Base-by-base conservation (phyloP, 2,888 invertebrate genomes). In the Hemicrepidius hirtus region DNA sequence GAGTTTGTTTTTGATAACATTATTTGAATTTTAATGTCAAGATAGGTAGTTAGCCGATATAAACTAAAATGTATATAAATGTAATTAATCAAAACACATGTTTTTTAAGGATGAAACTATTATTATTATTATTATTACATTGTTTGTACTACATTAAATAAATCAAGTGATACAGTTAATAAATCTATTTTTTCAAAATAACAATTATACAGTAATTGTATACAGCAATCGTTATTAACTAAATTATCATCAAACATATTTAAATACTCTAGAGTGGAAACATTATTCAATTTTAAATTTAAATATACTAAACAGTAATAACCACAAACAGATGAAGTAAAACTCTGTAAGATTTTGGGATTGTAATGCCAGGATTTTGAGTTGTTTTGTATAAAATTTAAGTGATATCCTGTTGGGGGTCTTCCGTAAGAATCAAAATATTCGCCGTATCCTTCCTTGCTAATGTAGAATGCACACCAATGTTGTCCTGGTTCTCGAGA, bases 341-440 rank as follows among this genome's bases (percentile, higher is more conserved):
- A 50, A 20, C 50, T 46, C 20, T 65, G 50, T 6, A 53, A 13
- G 7, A 37, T 10, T 13, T 35, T 37, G n/a, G 9, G n/a, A 40
- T 55, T 66, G 16, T 59, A 67, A 3, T 3, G 1, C 24, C 24
- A 67, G 0, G 0, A 1, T 4, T 16, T 32, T 1, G 18, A 57
- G 32, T 59, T 57, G 7, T 46, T 37, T 35, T 24, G 2, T 12
- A 67, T 18, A 67, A 57, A 67, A 24, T 46, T 57, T 21, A 67
- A 67, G 16, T 67, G 67, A 46, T 1, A 10, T 18, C 41, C 44
- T 9, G 35, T 12, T 3, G 67, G 57, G 0, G 57, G 20, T 57
- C 67, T 9, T 13, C 57, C 67, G 46, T 32, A 67, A 1, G 44
- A 44, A 32, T 67, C 67, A 32, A 67, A 67, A 41, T 57, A 67